Conservation (phyloP, 2,113 vertebrate species). For the Notothenia rossii region DNA sequence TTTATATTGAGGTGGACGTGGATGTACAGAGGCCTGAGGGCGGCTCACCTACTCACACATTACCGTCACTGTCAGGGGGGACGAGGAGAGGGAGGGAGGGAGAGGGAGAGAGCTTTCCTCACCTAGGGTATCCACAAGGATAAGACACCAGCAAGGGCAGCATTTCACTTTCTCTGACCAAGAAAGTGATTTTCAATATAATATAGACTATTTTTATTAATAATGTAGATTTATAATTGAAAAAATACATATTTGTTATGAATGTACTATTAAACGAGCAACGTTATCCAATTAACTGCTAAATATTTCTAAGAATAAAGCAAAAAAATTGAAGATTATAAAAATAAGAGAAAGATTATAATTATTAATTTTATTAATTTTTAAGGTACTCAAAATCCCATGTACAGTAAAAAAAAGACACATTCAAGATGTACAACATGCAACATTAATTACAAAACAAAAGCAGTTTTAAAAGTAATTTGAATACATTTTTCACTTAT, state of each 20-base stretch:
- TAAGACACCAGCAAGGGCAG: neutral
- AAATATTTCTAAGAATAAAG: neutral
- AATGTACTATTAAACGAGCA: neutral
- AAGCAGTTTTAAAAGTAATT: no score
- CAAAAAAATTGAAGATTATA: neutral
- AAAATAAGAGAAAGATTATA: no score
- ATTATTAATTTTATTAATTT: no score
- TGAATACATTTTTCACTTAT: constrained; percentile 7
- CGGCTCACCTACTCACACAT: constrained; percentile 80
- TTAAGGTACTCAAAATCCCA: no score
- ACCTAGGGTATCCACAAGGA: constrained; percentile 38
- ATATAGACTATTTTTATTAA: neutral
- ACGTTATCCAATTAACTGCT: neutral
- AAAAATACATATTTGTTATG: neutral
- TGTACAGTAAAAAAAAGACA: no score
- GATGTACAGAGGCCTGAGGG: constrained; percentile 79
- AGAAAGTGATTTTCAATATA: neutral
- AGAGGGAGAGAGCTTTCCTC: constrained; percentile 7
- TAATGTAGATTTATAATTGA: neutral
- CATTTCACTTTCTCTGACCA: neutral
- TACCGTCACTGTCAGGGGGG: constrained; percentile 81
- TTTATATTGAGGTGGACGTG: constrained; percentile 81
- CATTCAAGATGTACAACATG: no score
- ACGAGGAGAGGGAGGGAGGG: constrained; percentile 53
- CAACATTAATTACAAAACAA: no score